Base-by-base conservation (phyloP, 30 jellyfish, hydroid and myxozoan genomes). In the Hydractinia symbiolongicarpus region DNA sequence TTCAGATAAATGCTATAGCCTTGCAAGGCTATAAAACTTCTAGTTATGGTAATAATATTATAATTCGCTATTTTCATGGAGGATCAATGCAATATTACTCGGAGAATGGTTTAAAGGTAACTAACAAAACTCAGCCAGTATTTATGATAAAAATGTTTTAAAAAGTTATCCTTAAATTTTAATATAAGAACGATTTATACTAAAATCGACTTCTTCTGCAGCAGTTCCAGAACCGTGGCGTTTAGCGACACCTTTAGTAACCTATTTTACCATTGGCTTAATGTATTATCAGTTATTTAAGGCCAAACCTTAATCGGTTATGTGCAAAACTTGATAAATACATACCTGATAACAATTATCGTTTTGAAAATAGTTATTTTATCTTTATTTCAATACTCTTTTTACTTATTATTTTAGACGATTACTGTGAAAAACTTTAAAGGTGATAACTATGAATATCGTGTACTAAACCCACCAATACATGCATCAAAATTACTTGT, bases 1-100 rank as follows among this genome's bases (percentile, higher is more conserved):
- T 19, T 15, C 67, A 20, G 44, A 61, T 79, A 5, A 79, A 52
- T 7, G 87, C 87, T 1, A n/a, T 79, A 4, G 82, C 87, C 10
- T 68, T 79, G 66, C 87, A 79, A 79, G 87, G 87, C 30, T 51
- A 79, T 53, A 17, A 10, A 9, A 15, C 8, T 14, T 79, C 4
- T 60, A 0, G 72, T 14, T 11, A 9, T 66, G 87, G 87, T 5
- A 53, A 13, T 4, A 52, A 15, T 10, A 79, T 79, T 9, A 13
- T 3, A 79, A n/a, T 79, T 9, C 50, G 53, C 70, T 79, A 79
- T 79, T 54, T 17, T 15, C 4, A 17, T 16, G 64, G 14, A 7
- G 84, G 82, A 44, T 61, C 8, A 15, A 21, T 72, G 44, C 9
- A 16, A 8, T 9, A 14, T 60, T 60, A 60, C 17, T 13, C 15